Conservation (phyloP, 2,113 vertebrate genomes). For the Danio rerio region GRCz12tu NC_133184.1:5904501-5905000, state of each 20-base stretch:
- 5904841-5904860: neutral
- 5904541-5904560: neutral
- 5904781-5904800: neutral
- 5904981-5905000: neutral
- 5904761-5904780: neutral
- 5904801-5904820: neutral
- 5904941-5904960: neutral
- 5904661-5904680: neutral
- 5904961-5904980: neutral
- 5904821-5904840: neutral
- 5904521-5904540: neutral
- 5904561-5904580: neutral
- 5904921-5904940: neutral
- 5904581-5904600: slow-evolving; percentile 11
- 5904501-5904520: neutral
- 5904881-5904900: neutral
- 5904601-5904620: neutral
- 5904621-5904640: neutral
- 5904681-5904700: neutral
- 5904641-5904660: neutral
- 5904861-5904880: neutral
- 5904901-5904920: neutral
- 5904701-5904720: neutral
- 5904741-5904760: slow-evolving; percentile 18
- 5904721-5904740: neutral